Conservation (phyloP, 2,113 vertebrate species). For the Ptilonorhynchus violaceus region DNA sequence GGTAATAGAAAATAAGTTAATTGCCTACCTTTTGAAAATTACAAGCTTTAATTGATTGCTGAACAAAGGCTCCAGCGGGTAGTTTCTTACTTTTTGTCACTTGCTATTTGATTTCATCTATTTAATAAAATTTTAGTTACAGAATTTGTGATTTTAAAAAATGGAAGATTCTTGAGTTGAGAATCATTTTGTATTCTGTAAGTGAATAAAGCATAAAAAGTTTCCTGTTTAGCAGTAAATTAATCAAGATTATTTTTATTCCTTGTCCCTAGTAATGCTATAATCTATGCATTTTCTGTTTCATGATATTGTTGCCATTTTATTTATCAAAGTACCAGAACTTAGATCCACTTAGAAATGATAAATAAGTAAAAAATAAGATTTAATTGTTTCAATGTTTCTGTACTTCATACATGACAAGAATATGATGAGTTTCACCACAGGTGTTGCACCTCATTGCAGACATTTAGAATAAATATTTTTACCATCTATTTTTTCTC, state of each 20-base stretch:
- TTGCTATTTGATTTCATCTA: neutral
- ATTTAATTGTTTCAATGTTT: neutral
- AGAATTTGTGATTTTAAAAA: slow-evolving; percentile 14
- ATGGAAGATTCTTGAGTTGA: neutral
- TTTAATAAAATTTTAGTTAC: slow-evolving; percentile 31
- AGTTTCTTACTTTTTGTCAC: neutral
- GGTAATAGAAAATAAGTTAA: slow-evolving; percentile 15
- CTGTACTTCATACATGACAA: neutral
- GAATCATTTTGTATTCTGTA: neutral
- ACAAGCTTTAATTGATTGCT: neutral
- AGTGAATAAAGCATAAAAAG: neutral
- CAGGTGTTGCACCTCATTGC: neutral
- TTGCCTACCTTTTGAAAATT: slow-evolving; percentile 3
- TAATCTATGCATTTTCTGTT: neutral
- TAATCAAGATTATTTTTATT: neutral
- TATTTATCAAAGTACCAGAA: neutral
- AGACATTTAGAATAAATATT: neutral
- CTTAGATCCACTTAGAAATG: neutral
- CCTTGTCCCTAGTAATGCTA: neutral
- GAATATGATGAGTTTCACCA: neutral
- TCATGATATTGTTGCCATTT: neutral
- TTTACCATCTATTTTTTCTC: neutral
- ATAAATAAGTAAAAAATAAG: neutral
- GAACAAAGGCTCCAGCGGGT: neutral
- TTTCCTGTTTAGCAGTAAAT: neutral